These are phyloP conservation scores for Axea sp. DNA, from an alignment of 2,888 invertebrate species.

Conservation along the genomic window DNA sequence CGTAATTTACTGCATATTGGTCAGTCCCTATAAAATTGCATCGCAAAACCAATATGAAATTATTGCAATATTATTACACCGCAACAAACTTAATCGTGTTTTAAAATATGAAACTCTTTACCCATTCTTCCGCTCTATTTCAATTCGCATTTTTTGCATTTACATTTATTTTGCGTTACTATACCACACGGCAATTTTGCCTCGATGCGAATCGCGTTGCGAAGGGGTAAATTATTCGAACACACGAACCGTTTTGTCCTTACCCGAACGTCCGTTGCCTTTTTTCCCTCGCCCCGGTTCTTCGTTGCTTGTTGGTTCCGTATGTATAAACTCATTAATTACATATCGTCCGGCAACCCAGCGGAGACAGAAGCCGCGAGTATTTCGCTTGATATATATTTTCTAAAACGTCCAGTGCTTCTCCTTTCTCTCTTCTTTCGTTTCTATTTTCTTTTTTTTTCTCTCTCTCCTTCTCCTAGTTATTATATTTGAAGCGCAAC, in stretches of 20 bases:
- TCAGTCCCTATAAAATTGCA: no score
- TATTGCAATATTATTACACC: no score
- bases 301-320: slow-evolving; percentile 6
- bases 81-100: no score
- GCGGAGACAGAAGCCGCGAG: background rate
- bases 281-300: background rate
- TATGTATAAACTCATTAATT: slow-evolving; percentile 2
- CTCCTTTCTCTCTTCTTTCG: no score
- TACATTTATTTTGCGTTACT: slow-evolving; percentile 2
- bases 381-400: background rate
- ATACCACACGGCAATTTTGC: slow-evolving; percentile 4
- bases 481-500: no score
- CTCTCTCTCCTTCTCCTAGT: no score
- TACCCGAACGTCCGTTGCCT: background rate
- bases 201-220: background rate
- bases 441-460: no score
- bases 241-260: slow-evolving; percentile 10
- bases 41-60: no score
- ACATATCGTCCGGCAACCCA: background rate
- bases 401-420: no score
- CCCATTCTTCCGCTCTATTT: no score
- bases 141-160: background rate
- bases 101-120: no score
- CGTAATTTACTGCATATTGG: no score
- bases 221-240: slow-evolving; percentile 12